Base-by-base conservation (phyloP, 2,797 vertebrate genomes). In the Lutjanus campechanus region DNA sequence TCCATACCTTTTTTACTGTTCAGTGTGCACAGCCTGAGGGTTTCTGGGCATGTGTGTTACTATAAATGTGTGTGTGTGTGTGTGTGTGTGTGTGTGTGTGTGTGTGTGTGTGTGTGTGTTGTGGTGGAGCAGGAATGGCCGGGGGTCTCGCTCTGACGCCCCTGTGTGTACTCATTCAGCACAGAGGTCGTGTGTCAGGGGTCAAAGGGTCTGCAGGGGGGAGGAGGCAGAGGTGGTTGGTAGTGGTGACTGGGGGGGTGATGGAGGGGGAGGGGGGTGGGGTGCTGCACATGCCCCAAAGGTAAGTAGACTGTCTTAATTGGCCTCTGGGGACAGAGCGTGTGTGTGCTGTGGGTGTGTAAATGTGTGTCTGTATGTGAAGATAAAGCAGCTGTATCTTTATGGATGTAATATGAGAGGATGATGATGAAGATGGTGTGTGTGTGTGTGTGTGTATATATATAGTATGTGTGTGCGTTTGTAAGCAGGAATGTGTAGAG, bases 131-230 rank as follows among this genome's bases (percentile, higher is more conserved):
- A 83, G 84, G 82, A 87, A 89, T 90, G 77, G 81, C 87, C 73
- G 65, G 79, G 81, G 85, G 94, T 95, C 91, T 94, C 65, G 70
- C 94, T 94, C 93, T 90, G 88, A 92, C 82, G 73, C 93, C 87
- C 87, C 92, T 95, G 94, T 93, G 92, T 94, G 92, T 95, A 95
- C 92, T 96, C 94, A 94, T 95, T 96, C 95, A 95, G 90, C 93
- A 79, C 88, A 88, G 92, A 89, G 95, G 95, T 95, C 91, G 92
- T 95, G 95, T 96, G 95, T 96, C 94, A 96, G 94, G 94, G 95
- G 95, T 95, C 93, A 95, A 87, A 93, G 93, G 92, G 89, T 93
- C 85, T 77, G 17, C 53, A 22, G 77, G 77, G 75, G 83, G 77
- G 77, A 74, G 83, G 71, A 50, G 36, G 58, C 6, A 68, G 64